These are phyloP conservation scores for Melinopterus prodromus DNA, from an alignment of 2,888 invertebrate species.

Conservation along the genomic window DNA sequence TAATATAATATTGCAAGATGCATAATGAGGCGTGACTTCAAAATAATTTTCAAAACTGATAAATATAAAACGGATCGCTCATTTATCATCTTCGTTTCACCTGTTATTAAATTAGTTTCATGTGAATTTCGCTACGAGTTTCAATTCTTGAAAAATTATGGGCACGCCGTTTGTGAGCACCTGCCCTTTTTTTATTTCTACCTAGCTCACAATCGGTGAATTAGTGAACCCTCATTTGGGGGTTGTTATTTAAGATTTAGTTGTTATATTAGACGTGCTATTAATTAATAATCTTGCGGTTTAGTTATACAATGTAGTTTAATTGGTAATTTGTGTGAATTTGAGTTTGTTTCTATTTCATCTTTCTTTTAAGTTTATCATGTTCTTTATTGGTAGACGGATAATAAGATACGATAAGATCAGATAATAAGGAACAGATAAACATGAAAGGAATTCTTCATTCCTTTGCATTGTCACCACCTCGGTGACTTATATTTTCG, in stretches of 20 bases:
- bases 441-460: background rate
- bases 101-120: background rate
- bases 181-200: background rate
- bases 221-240: background rate
- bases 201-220: background rate
- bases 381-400: background rate
- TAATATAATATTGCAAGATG: too few relatives aligned
- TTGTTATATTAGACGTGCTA: background rate
- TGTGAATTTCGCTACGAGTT: background rate
- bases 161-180: background rate
- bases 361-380: background rate
- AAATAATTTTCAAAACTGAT: background rate
- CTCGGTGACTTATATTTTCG: background rate
- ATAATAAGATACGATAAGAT: background rate
- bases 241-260: background rate
- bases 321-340: background rate
- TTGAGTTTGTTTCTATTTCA: background rate
- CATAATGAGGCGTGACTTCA: background rate
- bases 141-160: constrained; percentile 4
- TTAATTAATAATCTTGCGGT: background rate
- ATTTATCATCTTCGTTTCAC: background rate
- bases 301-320: background rate
- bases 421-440: background rate
- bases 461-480: background rate
- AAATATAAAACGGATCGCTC: background rate